Evolutionary conservation across 2,113 vertebrate genomes (phyloP), one percentile per base, ranked within the genome.

Genomic region (Sceloporus tristichus): DNA sequence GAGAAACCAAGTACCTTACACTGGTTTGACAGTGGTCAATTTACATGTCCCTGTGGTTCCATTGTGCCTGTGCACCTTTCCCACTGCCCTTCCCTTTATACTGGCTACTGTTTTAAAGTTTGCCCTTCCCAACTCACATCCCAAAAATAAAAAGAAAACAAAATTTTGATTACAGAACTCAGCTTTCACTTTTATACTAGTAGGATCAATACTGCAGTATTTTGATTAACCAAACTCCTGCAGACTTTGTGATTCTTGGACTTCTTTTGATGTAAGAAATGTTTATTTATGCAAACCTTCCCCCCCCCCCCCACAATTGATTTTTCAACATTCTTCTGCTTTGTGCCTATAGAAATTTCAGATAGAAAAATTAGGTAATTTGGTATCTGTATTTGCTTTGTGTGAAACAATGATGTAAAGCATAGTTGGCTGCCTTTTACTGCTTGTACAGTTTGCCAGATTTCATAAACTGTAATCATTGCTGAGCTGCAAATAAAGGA

Each of bases 1-100:
- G 97, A 97, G 97, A 98, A 98, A 98, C 97, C 97, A 97, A 98
- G 97, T 97, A 96, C 97, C 96, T 98, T 98, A 97, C 97, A 98
- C 97, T 98, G 97, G 97, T 97, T 98, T 98, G 97, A 97, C 97
- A 98, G 97, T 98, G 97, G 95, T 97, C 96, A 94, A 95, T 97
- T 97, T 97, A 97, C 97, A 95, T 79, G 91, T 96, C 96, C 96
- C 96, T 95, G 96, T 95, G 95, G 97, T 97, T 97, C 98, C 97
- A 96, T 97, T 90, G 97, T 98, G 98, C 97, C 98, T 98, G 97
- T 96, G 96, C 93, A 95, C 95, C 89, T 91, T 84, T 90, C 85
- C 93, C 87, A 78, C 23, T 82, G 84, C 94, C 90, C 85, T 86
- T 93, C 93, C 94, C 92, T 84, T 88, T 88, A 86, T 93, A 95